Evolutionary conservation across 2,797 vertebrate species (phyloP), one percentile per base, ranked within the genome.

Genomic region (Propithecus deckenii): DNA sequence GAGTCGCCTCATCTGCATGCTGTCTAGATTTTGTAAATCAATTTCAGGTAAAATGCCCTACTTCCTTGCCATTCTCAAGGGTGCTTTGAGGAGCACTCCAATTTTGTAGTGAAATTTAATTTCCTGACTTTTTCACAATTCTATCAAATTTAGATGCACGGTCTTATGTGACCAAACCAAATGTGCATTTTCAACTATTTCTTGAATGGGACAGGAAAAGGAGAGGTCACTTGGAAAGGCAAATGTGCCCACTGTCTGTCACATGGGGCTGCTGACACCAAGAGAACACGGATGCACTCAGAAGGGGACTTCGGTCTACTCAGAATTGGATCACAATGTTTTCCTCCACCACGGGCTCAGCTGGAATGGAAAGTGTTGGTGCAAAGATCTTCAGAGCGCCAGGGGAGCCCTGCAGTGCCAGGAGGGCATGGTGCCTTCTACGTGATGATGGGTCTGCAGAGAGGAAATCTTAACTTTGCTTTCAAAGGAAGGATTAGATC

Each of bases 91-190:
- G 81, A 96, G 6, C 3, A 20, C 61, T 90, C 84, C 52, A 79
- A 84, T 93, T 97, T 86, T 43, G 25, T 59, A 30, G 55, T 63
- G 41, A 89, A 80, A 94, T 96, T 97, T 93, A 92, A 97, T 89
- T 93, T 87, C 67, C 78, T 38, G 38, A 85, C 28, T 83, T 93
- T 92, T 57, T 74, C 71, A 90, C 93, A 91, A 10, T 88, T 87
- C 52, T 85, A 32, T 76, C 1, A 38, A 89, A 94, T 93, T 94
- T 46, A 96, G 50, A 74, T 22, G 6, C 20, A 75, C 12, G 30
- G 79, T 41, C 67, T 92, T 46, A 41, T 8, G 61, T 74, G 57
- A 59, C 32, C 41, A 87, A 48, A 50, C 13, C 25, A 32, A 89
- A 75, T 23, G 28, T 41, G 48, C 8, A 7, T 50, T 89, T 97